These are phyloP conservation scores for Phalacrocorax brasilianus DNA, from an alignment of 2,113 vertebrate genomes.

Conservation along the genomic window DNA sequence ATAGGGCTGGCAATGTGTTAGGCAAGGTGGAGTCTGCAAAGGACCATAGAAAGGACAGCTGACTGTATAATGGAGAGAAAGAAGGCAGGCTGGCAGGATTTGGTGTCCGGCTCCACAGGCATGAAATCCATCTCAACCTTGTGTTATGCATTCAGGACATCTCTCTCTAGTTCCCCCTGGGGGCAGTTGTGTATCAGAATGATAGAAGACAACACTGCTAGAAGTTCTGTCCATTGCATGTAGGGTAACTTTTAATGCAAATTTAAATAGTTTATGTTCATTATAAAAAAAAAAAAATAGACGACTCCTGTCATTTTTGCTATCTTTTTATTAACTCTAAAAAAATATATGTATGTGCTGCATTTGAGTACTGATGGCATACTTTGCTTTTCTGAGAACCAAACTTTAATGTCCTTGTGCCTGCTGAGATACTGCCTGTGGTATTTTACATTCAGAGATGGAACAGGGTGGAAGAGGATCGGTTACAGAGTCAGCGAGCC, in stretches of 20 bases:
- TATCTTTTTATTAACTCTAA: too few relatives aligned
- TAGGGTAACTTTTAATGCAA: not conserved
- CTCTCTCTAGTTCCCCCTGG: not conserved
- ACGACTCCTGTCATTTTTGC: too few relatives aligned
- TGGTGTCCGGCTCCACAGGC: not conserved
- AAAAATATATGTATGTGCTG: too few relatives aligned
- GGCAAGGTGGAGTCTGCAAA: not conserved
- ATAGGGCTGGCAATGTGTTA: not conserved
- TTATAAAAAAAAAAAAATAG: not conserved
- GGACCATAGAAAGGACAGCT: not conserved
- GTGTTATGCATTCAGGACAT: not conserved
- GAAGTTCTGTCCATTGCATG: not conserved
- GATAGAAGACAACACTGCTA: rapidly evolving
- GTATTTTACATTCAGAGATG: too few relatives aligned
- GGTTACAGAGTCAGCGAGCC: too few relatives aligned
- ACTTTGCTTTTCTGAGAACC: too few relatives aligned
- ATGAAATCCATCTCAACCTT: not conserved
- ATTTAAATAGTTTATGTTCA: not conserved
- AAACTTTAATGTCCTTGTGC: too few relatives aligned
- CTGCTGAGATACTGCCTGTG: too few relatives aligned
- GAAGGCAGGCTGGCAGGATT: not conserved
- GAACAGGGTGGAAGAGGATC: too few relatives aligned
- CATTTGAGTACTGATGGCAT: too few relatives aligned
- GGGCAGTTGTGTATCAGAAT: rapidly evolving
- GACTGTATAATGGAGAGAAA: too few relatives aligned